These are phyloP conservation scores for Aporophyla nigra DNA, from an alignment of 2,888 invertebrate species.

Conservation along the genomic window DNA sequence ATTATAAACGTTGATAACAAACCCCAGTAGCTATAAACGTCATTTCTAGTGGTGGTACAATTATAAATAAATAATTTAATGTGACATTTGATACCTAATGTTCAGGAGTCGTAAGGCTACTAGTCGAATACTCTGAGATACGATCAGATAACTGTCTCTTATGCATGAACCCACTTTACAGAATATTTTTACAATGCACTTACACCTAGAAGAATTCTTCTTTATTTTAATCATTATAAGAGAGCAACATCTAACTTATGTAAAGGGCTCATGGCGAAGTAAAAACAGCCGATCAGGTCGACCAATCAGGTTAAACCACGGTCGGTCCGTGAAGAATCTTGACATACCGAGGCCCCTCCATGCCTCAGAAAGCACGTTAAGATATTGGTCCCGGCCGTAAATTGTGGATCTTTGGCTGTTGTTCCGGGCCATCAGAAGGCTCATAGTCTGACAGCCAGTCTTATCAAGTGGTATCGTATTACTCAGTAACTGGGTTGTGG, in stretches of 20 bases:
- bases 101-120: constrained; percentile 63
- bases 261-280: background rate
- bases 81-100: constrained; percentile 33
- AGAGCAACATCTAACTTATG: constrained; percentile 19
- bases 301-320: too few relatives aligned
- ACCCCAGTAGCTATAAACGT: background rate
- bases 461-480: too few relatives aligned
- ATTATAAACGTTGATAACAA: background rate
- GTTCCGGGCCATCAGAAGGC: too few relatives aligned
- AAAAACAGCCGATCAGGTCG: too few relatives aligned
- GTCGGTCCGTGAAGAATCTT: too few relatives aligned
- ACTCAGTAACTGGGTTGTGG: too few relatives aligned
- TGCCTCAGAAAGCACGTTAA: too few relatives aligned
- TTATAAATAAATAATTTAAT: constrained; percentile 34
- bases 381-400: too few relatives aligned
- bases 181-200: constrained; percentile 41
- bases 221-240: background rate
- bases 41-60: constrained; percentile 36
- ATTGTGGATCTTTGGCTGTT: too few relatives aligned
- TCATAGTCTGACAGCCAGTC: too few relatives aligned
- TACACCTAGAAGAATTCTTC: background rate
- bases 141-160: background rate
- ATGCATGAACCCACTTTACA: constrained; percentile 22
- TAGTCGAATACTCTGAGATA: constrained; percentile 73
- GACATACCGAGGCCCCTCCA: too few relatives aligned